phyloP scores from a whole-genome alignment of 2,888 invertebrate species.

The Drosophila borealis region DNA sequence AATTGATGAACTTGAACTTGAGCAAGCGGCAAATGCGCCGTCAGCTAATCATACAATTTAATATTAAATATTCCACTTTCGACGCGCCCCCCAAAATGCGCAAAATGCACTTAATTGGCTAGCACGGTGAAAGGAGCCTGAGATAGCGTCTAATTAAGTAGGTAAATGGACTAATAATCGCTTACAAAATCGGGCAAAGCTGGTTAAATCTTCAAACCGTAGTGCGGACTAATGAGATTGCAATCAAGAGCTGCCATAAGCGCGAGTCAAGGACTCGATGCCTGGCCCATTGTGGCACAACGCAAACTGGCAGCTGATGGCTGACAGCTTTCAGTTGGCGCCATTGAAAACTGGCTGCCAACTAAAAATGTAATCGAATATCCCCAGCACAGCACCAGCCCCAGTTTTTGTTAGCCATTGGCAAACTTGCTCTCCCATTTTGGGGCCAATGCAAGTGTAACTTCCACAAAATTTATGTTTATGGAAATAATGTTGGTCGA shows the following conservation, averaged over 20 bases:
- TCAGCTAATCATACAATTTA: constrained; percentile 16
- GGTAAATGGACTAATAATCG: constrained; percentile 62
- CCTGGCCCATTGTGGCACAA: constrained; percentile 11
- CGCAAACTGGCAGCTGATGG: constrained; percentile 2
- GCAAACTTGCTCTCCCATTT: constrained; percentile 20
- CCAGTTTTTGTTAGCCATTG: neutral
- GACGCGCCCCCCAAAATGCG: neutral
- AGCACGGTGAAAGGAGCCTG: constrained; percentile 8
- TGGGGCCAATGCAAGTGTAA: neutral
- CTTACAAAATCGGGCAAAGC: constrained; percentile 28
- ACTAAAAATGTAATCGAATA: constrained; percentile 21
- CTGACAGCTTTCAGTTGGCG: constrained; percentile 9
- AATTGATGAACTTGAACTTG: constrained; percentile 56
- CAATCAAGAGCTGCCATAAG: constrained; percentile 32
- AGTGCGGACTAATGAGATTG: constrained; percentile 32
- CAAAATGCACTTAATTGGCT: constrained; percentile 33
- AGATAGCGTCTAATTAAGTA: constrained; percentile 26
- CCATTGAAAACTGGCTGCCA: constrained; percentile 18
- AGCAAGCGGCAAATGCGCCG: constrained; percentile 14
- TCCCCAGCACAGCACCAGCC: no score
- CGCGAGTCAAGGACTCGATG: constrained; percentile 1
- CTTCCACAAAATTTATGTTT: constrained; percentile 1
- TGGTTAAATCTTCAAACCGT: constrained; percentile 6
- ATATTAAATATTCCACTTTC: constrained; percentile 34
- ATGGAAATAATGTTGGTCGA: constrained; percentile 28